These are phyloP conservation scores for Danaus melanippus DNA, from an alignment of 1,140 invertebrate species.

Conservation along the genomic window DNA sequence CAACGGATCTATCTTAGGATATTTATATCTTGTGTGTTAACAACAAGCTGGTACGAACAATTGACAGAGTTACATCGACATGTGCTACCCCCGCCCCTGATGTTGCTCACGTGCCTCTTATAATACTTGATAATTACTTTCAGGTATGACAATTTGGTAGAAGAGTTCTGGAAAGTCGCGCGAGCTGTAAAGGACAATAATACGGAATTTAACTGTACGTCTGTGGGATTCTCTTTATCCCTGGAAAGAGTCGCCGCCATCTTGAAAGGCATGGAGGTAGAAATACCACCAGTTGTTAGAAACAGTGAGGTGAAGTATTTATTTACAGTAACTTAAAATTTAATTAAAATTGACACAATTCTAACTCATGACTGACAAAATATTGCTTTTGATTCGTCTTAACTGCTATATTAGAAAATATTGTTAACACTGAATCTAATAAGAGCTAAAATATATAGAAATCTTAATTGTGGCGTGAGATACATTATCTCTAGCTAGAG, in stretches of 20 bases:
- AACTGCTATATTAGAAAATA: no score
- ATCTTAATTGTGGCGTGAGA: no score
- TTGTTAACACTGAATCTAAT: no score
- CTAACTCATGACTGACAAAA: conserved; percentile 3
- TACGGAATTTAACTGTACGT: conserved; percentile 32
- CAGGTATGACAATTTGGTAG: conserved; percentile 55
- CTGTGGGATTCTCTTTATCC: conserved; percentile 54
- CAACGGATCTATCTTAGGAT: no score
- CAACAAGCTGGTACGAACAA: no score
- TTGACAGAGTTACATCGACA: no score
- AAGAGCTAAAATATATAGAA: no score
- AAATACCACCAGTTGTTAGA: conserved; percentile 19
- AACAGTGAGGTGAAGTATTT: conserved; percentile 28
- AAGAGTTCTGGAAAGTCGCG: conserved; percentile 52
- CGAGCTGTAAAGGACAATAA: conserved; percentile 41
- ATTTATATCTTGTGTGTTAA: no score
- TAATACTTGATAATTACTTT: conserved; percentile 8
- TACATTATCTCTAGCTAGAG: no score
- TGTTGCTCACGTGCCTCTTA: background rate
- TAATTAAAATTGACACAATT: conserved; percentile 6
- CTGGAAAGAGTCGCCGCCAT: conserved; percentile 52
- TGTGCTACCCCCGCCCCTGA: no score
- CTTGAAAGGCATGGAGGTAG: conserved; percentile 38
- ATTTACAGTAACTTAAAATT: conserved; percentile 2
- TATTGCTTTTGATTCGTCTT: no score